Evolutionary conservation across 2,113 vertebrate genomes (phyloP).

Genomic region (Merops nubicus): DNA sequence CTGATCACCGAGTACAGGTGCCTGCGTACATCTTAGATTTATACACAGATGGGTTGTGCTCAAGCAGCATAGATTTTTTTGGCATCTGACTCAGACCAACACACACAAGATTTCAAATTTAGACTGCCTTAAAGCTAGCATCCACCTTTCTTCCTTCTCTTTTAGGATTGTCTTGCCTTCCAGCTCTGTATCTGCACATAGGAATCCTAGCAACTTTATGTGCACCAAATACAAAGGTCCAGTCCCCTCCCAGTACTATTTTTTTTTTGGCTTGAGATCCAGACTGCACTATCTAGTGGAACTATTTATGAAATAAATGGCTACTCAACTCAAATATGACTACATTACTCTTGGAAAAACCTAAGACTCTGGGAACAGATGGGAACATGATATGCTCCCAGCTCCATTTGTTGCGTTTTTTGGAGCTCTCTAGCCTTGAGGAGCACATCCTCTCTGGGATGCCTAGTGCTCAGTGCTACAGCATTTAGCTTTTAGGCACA

Average conservation of each 20-base stretch:
- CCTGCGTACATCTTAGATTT: neutral
- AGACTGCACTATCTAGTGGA: neutral
- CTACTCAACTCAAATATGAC: neutral
- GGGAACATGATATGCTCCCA: neutral
- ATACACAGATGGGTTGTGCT: neutral
- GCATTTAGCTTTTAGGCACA: neutral
- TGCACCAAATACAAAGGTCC: neutral
- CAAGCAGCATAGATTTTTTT: conserved; percentile 15
- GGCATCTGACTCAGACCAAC: neutral
- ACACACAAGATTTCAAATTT: neutral
- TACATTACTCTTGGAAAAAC: neutral
- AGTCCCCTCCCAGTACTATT: neutral
- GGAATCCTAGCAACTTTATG: neutral
- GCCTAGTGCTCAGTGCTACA: neutral
- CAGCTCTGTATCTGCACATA: neutral
- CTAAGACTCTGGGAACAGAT: neutral
- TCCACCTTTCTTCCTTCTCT: neutral
- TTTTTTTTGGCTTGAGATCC: neutral
- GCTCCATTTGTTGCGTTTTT: neutral
- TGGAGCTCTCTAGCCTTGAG: neutral
- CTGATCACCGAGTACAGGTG: conserved; percentile 15
- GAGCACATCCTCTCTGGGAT: neutral
- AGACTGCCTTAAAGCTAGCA: neutral
- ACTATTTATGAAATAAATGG: neutral
- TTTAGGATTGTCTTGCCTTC: conserved; percentile 16